Evolutionary conservation across 1,140 invertebrate genomes (phyloP).

Genomic region (Gryllus bimaculatus): DNA sequence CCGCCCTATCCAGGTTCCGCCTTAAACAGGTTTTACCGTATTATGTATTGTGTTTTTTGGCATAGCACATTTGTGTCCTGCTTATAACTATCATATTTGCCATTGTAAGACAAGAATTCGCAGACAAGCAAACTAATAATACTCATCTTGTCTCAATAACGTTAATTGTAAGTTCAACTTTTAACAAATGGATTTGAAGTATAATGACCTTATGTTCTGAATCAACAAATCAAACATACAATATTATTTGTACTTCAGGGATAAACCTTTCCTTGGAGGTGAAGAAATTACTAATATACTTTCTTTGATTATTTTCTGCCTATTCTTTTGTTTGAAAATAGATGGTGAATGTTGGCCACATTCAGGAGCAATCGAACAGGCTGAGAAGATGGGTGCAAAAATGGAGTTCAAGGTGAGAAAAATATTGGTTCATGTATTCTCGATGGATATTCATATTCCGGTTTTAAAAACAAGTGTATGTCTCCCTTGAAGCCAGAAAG

Average conservation of each 20-base stretch:
- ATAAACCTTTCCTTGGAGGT: not conserved
- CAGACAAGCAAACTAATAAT: no score
- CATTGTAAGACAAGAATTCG: no score
- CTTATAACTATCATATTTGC: no score
- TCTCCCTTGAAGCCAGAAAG: no score
- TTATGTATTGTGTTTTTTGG: no score
- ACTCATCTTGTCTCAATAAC: not conserved
- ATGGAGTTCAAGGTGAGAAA: slow-evolving; percentile 34
- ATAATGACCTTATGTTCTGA: not conserved
- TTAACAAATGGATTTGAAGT: not conserved
- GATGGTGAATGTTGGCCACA: slow-evolving; percentile 46
- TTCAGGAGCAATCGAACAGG: slow-evolving; percentile 41
- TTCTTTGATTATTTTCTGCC: not conserved
- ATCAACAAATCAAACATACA: not conserved
- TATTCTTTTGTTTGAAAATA: slow-evolving; percentile 24
- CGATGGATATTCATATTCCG: not conserved
- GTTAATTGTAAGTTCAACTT: not conserved
- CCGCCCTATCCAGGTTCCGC: no score
- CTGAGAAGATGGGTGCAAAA: slow-evolving; percentile 41
- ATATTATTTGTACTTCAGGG: not conserved
- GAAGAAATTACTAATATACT: not conserved
- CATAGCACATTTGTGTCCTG: no score
- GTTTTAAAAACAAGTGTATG: no score
- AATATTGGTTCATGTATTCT: not conserved
- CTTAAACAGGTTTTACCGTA: no score